These are phyloP conservation scores for Miniopterus natalensis DNA, from an alignment of 2,113 vertebrate species.

Conservation along the genomic window DNA sequence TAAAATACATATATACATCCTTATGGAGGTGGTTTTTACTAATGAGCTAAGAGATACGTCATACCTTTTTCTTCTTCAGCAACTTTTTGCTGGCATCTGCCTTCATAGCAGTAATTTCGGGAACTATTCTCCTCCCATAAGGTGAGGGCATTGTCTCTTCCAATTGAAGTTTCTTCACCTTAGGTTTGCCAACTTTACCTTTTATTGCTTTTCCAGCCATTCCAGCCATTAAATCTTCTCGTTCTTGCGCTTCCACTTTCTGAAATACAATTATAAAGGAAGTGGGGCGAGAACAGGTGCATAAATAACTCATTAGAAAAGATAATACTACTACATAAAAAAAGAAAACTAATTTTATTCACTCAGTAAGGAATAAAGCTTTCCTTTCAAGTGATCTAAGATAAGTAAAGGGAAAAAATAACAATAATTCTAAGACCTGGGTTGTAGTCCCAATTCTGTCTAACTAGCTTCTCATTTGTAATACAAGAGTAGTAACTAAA, in stretches of 20 bases:
- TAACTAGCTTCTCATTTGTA: slow-evolving; percentile 19
- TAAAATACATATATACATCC: background rate
- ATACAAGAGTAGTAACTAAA: background rate
- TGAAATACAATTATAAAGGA: slow-evolving; percentile 79
- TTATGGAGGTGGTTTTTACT: background rate
- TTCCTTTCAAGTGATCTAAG: slow-evolving; percentile 11
- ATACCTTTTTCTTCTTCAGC: slow-evolving; percentile 97
- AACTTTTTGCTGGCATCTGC: slow-evolving; percentile 96
- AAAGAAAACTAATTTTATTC: background rate
- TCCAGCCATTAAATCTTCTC: slow-evolving; percentile 92
- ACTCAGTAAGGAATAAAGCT: slow-evolving; percentile 45
- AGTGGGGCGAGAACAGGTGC: background rate
- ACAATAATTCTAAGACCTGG: background rate
- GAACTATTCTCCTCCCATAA: slow-evolving; percentile 95
- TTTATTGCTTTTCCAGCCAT: slow-evolving; percentile 94
- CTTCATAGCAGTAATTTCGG: slow-evolving; percentile 95
- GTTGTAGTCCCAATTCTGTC: background rate
- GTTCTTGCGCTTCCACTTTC: slow-evolving; percentile 94
- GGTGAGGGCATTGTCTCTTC: slow-evolving; percentile 97
- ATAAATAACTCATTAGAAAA: slow-evolving; percentile 57
- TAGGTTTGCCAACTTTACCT: slow-evolving; percentile 99
- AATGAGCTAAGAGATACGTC: background rate
- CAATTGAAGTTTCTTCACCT: slow-evolving; percentile 95
- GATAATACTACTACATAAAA: background rate
- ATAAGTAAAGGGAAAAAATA: background rate